Evolutionary conservation across 2,797 vertebrate genomes (phyloP).

Genomic region (Oryzias sinensis): DNA sequence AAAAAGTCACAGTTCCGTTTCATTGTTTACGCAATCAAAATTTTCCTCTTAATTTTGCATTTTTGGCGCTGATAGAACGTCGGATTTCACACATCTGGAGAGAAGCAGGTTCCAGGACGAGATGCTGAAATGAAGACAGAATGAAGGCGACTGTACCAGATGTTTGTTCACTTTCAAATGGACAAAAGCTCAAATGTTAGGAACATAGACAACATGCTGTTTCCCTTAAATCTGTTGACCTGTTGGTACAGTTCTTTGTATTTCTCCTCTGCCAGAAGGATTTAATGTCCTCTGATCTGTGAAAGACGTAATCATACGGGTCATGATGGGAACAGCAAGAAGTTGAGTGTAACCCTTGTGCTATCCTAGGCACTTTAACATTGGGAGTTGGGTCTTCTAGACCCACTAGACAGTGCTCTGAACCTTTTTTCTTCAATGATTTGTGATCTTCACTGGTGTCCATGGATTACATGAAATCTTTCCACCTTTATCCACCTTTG

Average conservation of each 20-base stretch:
- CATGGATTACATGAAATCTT: too few relatives aligned
- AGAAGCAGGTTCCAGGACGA: slow-evolving; percentile 46
- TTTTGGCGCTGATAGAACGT: slow-evolving; percentile 64
- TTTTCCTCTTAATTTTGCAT: slow-evolving; percentile 55
- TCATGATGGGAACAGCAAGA: too few relatives aligned
- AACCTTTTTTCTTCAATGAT: too few relatives aligned
- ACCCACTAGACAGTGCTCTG: too few relatives aligned
- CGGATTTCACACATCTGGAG: slow-evolving; percentile 52
- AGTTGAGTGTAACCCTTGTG: too few relatives aligned
- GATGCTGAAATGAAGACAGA: slow-evolving; percentile 34
- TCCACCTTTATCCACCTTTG: too few relatives aligned
- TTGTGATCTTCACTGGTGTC: too few relatives aligned
- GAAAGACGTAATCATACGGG: not conserved
- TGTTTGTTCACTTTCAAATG: slow-evolving; percentile 25
- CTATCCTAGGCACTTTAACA: too few relatives aligned
- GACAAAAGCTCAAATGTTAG: slow-evolving; percentile 3
- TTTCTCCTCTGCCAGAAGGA: slow-evolving; percentile 60
- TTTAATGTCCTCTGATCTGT: slow-evolving; percentile 38
- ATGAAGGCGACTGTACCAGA: slow-evolving; percentile 30
- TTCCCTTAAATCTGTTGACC: slow-evolving; percentile 58
- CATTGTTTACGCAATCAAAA: too few relatives aligned
- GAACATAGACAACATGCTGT: slow-evolving; percentile 19
- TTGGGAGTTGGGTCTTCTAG: too few relatives aligned
- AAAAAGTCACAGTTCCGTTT: too few relatives aligned
- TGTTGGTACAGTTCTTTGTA: slow-evolving; percentile 45